These are phyloP conservation scores for Eptesicus fuscus DNA, from an alignment of 2,113 vertebrate genomes.

Conservation along the genomic window DNA sequence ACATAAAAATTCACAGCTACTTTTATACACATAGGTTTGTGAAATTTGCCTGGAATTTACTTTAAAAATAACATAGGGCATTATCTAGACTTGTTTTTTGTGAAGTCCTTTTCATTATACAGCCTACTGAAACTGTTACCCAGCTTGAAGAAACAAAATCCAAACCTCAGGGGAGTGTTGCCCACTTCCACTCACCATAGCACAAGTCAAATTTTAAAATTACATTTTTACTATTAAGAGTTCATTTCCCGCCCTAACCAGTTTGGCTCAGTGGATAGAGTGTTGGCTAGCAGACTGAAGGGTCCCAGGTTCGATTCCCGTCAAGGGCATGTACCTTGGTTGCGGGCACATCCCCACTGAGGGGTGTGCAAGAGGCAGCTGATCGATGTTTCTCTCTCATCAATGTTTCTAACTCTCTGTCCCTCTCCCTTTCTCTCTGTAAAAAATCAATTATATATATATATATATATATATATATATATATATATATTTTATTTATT, in stretches of 20 bases:
- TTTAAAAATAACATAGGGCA: background rate
- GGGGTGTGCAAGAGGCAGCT: too few species aligned
- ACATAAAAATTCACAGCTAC: background rate
- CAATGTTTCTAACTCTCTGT: too few species aligned
- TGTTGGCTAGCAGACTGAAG: too few species aligned
- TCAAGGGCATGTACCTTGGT: too few species aligned
- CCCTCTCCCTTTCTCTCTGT: too few species aligned
- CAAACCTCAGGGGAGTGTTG: background rate
- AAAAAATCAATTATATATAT: too few species aligned
- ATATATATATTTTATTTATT: too few species aligned
- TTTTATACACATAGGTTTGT: background rate
- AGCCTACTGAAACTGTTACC: background rate
- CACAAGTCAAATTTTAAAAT: background rate
- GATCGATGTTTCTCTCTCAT: too few species aligned
- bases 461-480: too few species aligned
- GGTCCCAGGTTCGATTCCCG: too few species aligned
- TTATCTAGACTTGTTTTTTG: background rate
- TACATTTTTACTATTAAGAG: background rate
- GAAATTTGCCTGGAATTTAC: background rate
- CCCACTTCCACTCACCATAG: background rate
- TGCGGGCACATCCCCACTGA: too few species aligned
- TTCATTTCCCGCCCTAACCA: background rate
- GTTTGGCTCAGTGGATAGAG: too few species aligned
- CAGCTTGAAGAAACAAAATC: background rate
- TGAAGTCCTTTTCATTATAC: background rate